Percentiles rank a stretch among this genome's conserved stretches.
These are phyloP conservation scores for Podarcis raffonei DNA, from an alignment of 2,113 vertebrate genomes.

Conservation along the genomic window DNA sequence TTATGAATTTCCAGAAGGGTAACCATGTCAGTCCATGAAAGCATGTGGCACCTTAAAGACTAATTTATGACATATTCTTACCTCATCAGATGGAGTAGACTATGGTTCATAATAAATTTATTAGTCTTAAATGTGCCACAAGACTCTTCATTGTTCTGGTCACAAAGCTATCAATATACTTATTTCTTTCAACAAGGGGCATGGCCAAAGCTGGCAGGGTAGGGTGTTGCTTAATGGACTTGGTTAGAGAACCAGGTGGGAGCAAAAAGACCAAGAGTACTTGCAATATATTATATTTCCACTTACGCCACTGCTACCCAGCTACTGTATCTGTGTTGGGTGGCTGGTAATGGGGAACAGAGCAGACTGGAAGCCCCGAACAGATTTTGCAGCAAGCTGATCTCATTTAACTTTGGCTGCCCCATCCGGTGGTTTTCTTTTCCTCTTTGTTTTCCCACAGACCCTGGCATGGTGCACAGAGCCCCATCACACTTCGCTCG, in stretches of 20 bases:
- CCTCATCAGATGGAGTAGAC: too few species aligned
- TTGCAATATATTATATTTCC: background rate
- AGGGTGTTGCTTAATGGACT: background rate
- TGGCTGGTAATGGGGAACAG: too few species aligned
- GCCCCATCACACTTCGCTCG: conserved; percentile 82
- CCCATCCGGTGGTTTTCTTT: background rate
- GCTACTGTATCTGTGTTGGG: background rate
- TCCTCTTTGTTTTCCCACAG: conserved; percentile 44
- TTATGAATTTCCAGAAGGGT: background rate
- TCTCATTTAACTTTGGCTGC: background rate
- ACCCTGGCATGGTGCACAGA: conserved; percentile 78
- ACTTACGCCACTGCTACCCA: background rate
- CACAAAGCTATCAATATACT: background rate
- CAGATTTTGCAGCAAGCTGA: background rate
- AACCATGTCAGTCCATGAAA: too few species aligned
- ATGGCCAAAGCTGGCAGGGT: background rate
- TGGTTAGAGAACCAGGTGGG: background rate
- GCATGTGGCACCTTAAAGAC: too few species aligned
- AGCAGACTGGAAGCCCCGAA: background rate
- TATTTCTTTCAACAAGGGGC: background rate
- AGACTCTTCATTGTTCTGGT: too few species aligned
- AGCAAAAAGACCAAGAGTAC: background rate
- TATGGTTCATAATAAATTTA: too few species aligned
- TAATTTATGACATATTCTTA: too few species aligned
- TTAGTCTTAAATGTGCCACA: too few species aligned